phyloP scores from a whole-genome alignment of 2,113 vertebrate species.

The Corydoras maculifer region DNA sequence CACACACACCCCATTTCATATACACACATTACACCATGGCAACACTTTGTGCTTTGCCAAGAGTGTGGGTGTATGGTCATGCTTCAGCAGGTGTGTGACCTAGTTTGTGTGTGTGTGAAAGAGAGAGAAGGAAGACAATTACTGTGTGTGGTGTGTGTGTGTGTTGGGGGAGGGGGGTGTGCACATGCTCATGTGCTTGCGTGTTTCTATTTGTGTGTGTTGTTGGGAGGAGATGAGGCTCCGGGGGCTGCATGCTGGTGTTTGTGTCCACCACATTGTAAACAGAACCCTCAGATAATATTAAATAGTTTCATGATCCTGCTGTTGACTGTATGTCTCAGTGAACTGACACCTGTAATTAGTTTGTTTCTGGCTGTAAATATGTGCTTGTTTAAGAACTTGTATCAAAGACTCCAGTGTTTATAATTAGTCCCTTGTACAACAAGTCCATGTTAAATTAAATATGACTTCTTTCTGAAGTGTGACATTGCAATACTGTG shows the following conservation, averaged over 20 bases:
- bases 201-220: conserved; percentile 3
- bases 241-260: not conserved
- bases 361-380: no score
- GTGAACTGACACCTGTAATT: no score
- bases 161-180: conserved; percentile 4
- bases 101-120: conserved; percentile 38
- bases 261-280: conserved; percentile 1
- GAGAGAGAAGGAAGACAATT: not conserved
- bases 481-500: no score
- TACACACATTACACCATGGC: conserved; percentile 35
- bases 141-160: not conserved
- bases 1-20: conserved; percentile 15
- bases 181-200: not conserved
- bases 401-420: no score
- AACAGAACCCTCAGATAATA: no score
- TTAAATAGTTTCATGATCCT: no score
- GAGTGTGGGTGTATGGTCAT: conserved; percentile 39
- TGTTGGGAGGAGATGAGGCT: not conserved
- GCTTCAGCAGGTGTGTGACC: conserved; percentile 50
- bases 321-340: no score
- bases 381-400: no score
- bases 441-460: no score
- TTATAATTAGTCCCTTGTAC: no score
- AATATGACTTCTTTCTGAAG: no score
- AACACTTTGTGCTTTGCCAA: conserved; percentile 44